A percentile compares a stretch with the other conserved stretches of the same genome.
These are phyloP conservation scores for Thaumatotibia leucotreta DNA, from an alignment of 1,140 invertebrate genomes.

Conservation along the genomic window DNA sequence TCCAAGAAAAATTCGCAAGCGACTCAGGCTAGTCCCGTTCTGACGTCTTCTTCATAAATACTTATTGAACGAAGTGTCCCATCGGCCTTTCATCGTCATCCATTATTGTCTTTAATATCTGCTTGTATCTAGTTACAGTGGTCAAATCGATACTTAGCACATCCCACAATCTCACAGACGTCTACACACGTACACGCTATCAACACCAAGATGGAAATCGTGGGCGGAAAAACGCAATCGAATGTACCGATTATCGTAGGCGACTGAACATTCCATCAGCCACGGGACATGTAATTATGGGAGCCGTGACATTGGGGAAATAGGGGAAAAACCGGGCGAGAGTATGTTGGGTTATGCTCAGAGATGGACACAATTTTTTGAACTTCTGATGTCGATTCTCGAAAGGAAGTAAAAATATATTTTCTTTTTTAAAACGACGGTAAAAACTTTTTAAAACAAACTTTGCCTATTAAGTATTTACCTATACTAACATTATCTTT, in stretches of 20 bases:
- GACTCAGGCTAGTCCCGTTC: too few relatives aligned
- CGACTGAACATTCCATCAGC: constrained; percentile 11
- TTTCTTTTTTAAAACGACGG: too few relatives aligned
- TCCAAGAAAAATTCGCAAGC: too few relatives aligned
- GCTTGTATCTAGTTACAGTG: not conserved
- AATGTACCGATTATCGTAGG: constrained; percentile 10
- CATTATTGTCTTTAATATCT: too few relatives aligned
- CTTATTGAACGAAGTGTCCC: too few relatives aligned
- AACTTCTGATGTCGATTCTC: not conserved
- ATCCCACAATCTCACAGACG: not conserved
- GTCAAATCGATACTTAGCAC: not conserved
- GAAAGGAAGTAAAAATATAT: too few relatives aligned
- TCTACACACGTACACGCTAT: not conserved
- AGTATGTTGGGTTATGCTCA: not conserved
- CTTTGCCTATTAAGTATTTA: too few relatives aligned
- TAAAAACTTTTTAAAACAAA: too few relatives aligned
- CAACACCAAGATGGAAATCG: not conserved
- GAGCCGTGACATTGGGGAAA: not conserved
- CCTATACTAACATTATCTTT: too few relatives aligned
- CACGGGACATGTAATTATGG: not conserved
- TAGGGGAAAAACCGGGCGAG: not conserved
- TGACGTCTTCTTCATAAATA: too few relatives aligned
- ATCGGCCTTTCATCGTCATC: too few relatives aligned
- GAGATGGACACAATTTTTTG: not conserved
- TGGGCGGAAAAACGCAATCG: not conserved